phyloP scores from a whole-genome alignment of 2,797 vertebrate species.

The Tolypeutes matacus region DNA sequence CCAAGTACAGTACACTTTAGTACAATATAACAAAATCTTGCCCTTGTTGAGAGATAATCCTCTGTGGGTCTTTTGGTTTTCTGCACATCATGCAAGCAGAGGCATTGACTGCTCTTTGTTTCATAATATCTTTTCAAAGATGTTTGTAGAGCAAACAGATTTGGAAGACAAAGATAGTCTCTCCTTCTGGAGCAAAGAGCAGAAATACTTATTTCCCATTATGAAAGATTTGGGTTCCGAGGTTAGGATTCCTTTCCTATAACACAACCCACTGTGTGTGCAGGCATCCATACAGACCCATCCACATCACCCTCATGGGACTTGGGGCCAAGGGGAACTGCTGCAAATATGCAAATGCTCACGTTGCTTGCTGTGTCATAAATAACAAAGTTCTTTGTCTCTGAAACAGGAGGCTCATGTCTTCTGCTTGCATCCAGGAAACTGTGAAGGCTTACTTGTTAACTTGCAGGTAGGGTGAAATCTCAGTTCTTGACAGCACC shows the following conservation, averaged over 20 bases:
- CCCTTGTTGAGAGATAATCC: not conserved
- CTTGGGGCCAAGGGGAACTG: not conserved
- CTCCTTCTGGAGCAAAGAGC: constrained; percentile 20
- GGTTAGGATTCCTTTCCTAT: not conserved
- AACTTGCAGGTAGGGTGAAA: not conserved
- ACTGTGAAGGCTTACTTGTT: not conserved
- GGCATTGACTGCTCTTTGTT: not conserved
- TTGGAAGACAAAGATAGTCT: not conserved
- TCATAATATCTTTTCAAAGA: constrained; percentile 16
- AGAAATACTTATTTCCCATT: not conserved
- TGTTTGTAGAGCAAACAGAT: not conserved
- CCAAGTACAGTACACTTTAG: not conserved
- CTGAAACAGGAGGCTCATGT: not conserved
- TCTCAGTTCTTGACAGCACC: not conserved
- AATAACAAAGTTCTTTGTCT: not conserved
- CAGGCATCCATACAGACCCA: not conserved
- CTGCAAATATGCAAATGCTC: not conserved
- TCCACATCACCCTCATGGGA: not conserved
- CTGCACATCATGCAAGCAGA: not conserved
- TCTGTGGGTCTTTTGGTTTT: not conserved
- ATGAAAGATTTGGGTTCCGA: not conserved
- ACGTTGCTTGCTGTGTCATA: not conserved
- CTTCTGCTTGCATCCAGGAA: not conserved
- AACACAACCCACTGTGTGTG: not conserved
- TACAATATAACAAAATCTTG: not conserved